These are phyloP conservation scores for Pristis pectinata DNA, from an alignment of 2,797 vertebrate species.

Conservation along the genomic window DNA sequence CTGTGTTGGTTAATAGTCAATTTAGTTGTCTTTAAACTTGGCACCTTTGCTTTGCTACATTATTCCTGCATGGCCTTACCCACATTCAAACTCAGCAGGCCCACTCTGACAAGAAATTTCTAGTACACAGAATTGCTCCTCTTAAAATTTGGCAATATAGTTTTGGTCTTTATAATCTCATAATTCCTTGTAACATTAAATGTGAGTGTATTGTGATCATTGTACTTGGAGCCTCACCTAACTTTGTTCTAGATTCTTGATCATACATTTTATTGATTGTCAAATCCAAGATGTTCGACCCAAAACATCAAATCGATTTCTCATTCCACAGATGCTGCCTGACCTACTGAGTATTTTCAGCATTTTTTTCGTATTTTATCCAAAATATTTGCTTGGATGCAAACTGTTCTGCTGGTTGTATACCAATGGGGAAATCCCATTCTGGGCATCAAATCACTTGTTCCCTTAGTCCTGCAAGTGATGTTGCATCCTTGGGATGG, in stretches of 20 bases:
- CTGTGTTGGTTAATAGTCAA: too few relatives aligned
- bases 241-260: background rate
- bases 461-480: background rate
- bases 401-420: background rate
- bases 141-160: background rate
- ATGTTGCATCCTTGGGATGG: background rate
- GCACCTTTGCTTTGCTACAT: too few relatives aligned
- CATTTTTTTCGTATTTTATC: background rate
- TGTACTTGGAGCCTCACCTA: background rate
- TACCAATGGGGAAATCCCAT: background rate
- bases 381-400: background rate
- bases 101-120: too few relatives aligned
- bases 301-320: too few relatives aligned
- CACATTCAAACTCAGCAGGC: too few relatives aligned
- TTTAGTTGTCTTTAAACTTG: too few relatives aligned
- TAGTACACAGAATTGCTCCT: background rate
- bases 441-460: background rate
- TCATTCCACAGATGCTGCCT: too few relatives aligned
- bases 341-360: too few relatives aligned
- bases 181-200: background rate
- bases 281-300: background rate
- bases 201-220: background rate
- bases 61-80: too few relatives aligned
- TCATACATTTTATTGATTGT: background rate
- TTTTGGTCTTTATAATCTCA: background rate